Percentiles rank a stretch among this genome's conserved stretches.
phyloP scores from a whole-genome alignment of 2,888 invertebrate species.

The Hydrotaea diabolus region DNA sequence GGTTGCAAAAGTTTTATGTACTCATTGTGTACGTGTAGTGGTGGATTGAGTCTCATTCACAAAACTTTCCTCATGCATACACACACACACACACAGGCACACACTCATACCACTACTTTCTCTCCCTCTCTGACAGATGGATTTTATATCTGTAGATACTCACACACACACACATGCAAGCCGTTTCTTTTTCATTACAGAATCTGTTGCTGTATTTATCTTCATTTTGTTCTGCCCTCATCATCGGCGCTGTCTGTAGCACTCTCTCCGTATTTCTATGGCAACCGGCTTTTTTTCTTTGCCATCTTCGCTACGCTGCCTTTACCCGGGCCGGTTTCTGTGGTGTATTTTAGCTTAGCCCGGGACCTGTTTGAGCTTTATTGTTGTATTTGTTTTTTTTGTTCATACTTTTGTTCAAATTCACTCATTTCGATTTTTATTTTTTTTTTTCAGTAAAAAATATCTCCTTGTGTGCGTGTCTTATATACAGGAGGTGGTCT shows the following conservation, averaged over 20 bases:
- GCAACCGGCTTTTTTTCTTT: slow-evolving; percentile 64
- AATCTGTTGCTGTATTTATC: slow-evolving; percentile 66
- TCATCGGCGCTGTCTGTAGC: neutral
- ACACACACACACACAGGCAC: slow-evolving; percentile 36
- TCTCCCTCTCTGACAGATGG: slow-evolving; percentile 31
- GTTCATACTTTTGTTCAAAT: slow-evolving; percentile 72
- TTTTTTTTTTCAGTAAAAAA: slow-evolving; percentile 14
- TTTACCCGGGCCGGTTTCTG: slow-evolving; percentile 64
- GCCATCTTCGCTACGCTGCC: neutral
- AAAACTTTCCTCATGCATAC: slow-evolving; percentile 41
- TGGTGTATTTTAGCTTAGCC: slow-evolving; percentile 58
- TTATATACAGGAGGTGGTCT: neutral
- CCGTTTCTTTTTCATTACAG: slow-evolving; percentile 21
- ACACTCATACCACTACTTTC: slow-evolving; percentile 33
- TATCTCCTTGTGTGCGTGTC: neutral
- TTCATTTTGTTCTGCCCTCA: slow-evolving; percentile 48
- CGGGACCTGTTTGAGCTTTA: slow-evolving; percentile 68
- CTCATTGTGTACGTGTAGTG: slow-evolving; percentile 15
- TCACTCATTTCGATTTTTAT: slow-evolving; percentile 64
- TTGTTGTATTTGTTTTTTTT: slow-evolving; percentile 54
- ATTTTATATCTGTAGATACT: neutral
- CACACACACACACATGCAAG: neutral
- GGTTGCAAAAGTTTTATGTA: slow-evolving; percentile 31
- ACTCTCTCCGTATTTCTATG: slow-evolving; percentile 52
- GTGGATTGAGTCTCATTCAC: slow-evolving; percentile 15